A percentile compares a stretch with the other conserved stretches of the same genome.
Conservation (phyloP, 1,140 invertebrate genomes). For the Linepithema humile region DNA sequence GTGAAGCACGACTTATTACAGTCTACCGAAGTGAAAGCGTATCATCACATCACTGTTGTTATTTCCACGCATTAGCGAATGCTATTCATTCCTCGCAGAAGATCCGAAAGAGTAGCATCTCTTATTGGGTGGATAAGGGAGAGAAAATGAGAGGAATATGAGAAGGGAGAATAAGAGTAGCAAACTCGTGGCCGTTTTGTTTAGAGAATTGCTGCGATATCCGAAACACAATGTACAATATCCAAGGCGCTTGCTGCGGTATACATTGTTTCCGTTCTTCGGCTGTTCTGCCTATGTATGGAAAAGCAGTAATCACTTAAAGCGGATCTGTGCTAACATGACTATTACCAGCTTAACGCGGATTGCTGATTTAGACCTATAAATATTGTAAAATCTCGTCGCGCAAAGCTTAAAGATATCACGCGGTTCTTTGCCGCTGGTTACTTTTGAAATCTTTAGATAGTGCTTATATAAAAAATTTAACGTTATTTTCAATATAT, state of each 20-base stretch:
- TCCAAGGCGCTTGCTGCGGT: constrained; percentile 30
- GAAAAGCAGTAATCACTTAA: constrained; percentile 55
- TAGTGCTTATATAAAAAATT: no score
- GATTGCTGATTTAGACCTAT: not conserved
- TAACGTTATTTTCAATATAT: no score
- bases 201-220: constrained; percentile 48
- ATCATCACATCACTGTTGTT: constrained; percentile 14
- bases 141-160: not conserved
- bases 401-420: no score
- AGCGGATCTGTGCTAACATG: constrained; percentile 41
- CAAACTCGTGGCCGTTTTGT: constrained; percentile 51
- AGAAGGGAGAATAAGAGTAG: not conserved
- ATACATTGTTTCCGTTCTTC: constrained; percentile 56
- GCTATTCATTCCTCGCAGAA: not conserved
- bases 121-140: not conserved
- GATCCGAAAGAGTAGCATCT: not conserved
- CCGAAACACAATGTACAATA: constrained; percentile 41
- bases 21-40: constrained; percentile 43
- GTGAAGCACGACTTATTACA: not conserved
- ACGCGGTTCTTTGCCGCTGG: no score
- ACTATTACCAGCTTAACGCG: not conserved
- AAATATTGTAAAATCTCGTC: not conserved
- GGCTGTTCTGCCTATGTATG: constrained; percentile 20
- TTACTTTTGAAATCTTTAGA: no score
- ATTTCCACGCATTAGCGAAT: constrained; percentile 46